These are phyloP conservation scores for Erebia epiphron DNA, from an alignment of 2,888 invertebrate species.

Conservation along the genomic window DNA sequence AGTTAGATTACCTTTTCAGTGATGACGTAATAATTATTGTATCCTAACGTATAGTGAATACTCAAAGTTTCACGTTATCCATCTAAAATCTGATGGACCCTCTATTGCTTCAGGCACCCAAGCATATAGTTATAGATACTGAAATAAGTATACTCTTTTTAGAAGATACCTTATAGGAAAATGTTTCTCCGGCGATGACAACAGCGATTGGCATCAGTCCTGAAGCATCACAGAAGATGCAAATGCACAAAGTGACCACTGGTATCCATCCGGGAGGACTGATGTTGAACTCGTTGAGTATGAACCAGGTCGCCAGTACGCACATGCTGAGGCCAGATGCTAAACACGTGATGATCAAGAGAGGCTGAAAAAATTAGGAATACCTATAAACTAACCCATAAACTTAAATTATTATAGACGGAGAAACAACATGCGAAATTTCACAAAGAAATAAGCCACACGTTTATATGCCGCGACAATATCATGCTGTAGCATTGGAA, in stretches of 20 bases:
- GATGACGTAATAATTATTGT: too few species aligned
- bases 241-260: slow-evolving; percentile 60
- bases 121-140: too few species aligned
- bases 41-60: too few species aligned
- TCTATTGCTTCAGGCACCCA: too few species aligned
- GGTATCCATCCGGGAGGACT: slow-evolving; percentile 45
- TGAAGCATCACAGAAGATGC: slow-evolving; percentile 59
- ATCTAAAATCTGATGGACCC: too few species aligned
- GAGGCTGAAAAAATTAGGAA: slow-evolving; percentile 38
- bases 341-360: slow-evolving; percentile 41
- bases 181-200: slow-evolving; percentile 64
- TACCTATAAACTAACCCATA: not conserved
- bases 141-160: not conserved
- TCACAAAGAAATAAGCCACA: too few species aligned
- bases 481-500: too few species aligned
- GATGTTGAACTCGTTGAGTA: slow-evolving; percentile 35
- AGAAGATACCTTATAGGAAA: slow-evolving; percentile 49
- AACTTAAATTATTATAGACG: not conserved
- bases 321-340: slow-evolving; percentile 47
- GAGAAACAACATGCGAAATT: too few species aligned
- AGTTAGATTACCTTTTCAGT: too few species aligned
- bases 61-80: too few species aligned
- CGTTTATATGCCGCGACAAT: too few species aligned
- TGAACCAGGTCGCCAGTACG: slow-evolving; percentile 45
- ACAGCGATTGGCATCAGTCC: slow-evolving; percentile 66